phyloP scores from a whole-genome alignment of 2,797 vertebrate genomes.

The Leuciscus waleckii region DNA sequence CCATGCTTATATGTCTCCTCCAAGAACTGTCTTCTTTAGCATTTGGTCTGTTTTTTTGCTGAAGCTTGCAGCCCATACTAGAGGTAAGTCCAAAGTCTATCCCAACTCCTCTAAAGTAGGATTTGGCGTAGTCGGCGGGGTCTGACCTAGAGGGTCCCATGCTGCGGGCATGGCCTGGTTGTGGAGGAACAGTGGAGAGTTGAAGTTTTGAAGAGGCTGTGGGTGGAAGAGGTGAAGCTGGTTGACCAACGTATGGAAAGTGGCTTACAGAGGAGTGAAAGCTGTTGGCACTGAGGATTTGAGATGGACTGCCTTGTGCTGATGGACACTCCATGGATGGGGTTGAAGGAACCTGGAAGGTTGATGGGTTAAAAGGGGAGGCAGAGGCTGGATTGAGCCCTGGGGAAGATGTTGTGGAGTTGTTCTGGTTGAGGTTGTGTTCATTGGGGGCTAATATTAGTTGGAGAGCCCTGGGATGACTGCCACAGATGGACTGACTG shows the following conservation, averaged over 20 bases:
- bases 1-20: conserved; percentile 89
- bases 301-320: conserved; percentile 51
- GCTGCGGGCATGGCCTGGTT: conserved; percentile 44
- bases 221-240: conserved; percentile 54
- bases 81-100: conserved; percentile 62
- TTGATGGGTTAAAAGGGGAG: conserved; percentile 47
- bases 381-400: conserved; percentile 37
- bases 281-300: conserved; percentile 67
- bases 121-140: conserved; percentile 72
- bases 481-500: conserved; percentile 82
- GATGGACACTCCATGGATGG: conserved; percentile 57
- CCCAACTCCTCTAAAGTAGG: conserved; percentile 80
- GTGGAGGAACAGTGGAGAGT: conserved; percentile 78
- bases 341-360: conserved; percentile 53
- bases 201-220: conserved; percentile 75
- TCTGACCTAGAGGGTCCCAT: conserved; percentile 59
- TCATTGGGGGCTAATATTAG: conserved; percentile 84
- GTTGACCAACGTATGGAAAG: conserved; percentile 76
- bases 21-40: conserved; percentile 82
- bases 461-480: conserved; percentile 83
- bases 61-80: conserved; percentile 40
- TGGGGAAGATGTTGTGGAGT: conserved; percentile 41
- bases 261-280: conserved; percentile 74
- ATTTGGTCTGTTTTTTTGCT: conserved; percentile 70
- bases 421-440: conserved; percentile 60